A percentile compares a stretch with the other conserved stretches of the same genome.
phyloP scores from a whole-genome alignment of 23 tunicate species.

The Oikopleura dioica region DNA sequence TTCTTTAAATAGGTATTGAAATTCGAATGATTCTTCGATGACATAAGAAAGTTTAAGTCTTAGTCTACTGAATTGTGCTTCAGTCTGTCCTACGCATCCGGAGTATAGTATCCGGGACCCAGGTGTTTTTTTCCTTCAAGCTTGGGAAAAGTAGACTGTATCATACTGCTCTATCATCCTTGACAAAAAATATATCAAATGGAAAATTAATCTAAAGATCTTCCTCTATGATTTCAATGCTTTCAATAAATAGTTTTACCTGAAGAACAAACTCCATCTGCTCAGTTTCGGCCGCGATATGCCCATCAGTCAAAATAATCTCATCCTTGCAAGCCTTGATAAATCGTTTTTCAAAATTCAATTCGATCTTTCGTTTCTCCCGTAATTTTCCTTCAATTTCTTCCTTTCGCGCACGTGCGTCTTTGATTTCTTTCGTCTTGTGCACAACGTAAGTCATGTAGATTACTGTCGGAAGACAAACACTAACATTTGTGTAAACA shows the following conservation, averaged over 20 bases:
- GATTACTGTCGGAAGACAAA: conserved; percentile 52
- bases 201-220: too few species aligned
- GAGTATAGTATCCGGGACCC: too few species aligned
- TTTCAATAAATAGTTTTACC: neutral
- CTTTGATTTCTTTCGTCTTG: conserved; percentile 49
- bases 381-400: conserved; percentile 31
- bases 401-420: conserved; percentile 54
- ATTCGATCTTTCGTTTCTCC: conserved; percentile 24
- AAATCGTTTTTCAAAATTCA: neutral
- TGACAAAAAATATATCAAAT: too few species aligned
- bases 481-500: conserved; percentile 36
- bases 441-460: conserved; percentile 94
- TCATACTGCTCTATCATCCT: too few species aligned
- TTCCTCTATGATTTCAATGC: too few species aligned
- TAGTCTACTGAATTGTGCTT: too few species aligned
- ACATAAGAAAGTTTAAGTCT: too few species aligned
- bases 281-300: neutral
- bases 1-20: too few species aligned
- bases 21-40: too few species aligned
- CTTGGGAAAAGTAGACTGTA: too few species aligned
- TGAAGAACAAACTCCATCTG: neutral
- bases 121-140: too few species aligned
- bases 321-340: neutral
- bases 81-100: too few species aligned
- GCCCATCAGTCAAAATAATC: neutral